A percentile compares a stretch with the other conserved stretches of the same genome.
Evolutionary conservation across 2,113 vertebrate genomes (phyloP).

Genomic region (Nothoprocta pentlandii): DNA sequence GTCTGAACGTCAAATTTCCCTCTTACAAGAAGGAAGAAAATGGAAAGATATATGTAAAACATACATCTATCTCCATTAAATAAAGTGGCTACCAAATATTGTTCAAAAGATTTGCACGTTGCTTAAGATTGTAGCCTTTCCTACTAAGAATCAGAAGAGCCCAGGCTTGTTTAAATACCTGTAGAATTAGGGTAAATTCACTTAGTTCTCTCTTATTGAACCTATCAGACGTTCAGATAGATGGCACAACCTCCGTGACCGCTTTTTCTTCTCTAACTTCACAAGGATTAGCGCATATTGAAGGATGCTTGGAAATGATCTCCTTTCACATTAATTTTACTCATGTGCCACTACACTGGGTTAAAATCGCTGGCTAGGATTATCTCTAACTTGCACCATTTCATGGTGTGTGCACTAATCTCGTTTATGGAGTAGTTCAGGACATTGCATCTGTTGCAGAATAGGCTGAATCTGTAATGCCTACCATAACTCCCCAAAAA

Average conservation of each 20-base stretch:
- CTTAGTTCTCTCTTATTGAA: neutral
- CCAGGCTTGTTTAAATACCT: neutral
- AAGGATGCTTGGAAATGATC: neutral
- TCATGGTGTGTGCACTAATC: rapidly evolving
- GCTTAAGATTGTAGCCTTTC: rapidly evolving
- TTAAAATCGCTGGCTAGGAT: neutral
- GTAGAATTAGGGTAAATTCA: neutral
- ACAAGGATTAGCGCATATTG: neutral
- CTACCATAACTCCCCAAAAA: neutral
- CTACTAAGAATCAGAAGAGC: neutral
- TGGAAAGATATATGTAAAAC: neutral
- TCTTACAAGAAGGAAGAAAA: neutral
- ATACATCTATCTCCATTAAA: neutral
- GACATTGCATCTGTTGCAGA: neutral
- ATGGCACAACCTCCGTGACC: neutral
- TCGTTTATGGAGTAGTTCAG: neutral
- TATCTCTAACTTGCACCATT: neutral
- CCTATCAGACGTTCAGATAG: neutral
- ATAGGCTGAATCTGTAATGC: neutral
- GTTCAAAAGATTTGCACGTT: neutral
- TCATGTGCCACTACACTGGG: neutral
- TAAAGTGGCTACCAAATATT: neutral
- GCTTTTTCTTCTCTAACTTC: neutral
- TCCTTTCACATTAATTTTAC: neutral
- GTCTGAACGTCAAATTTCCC: neutral